Evolutionary conservation across 2,888 invertebrate genomes (phyloP).

Genomic region (Aleiodes testaceus): DNA sequence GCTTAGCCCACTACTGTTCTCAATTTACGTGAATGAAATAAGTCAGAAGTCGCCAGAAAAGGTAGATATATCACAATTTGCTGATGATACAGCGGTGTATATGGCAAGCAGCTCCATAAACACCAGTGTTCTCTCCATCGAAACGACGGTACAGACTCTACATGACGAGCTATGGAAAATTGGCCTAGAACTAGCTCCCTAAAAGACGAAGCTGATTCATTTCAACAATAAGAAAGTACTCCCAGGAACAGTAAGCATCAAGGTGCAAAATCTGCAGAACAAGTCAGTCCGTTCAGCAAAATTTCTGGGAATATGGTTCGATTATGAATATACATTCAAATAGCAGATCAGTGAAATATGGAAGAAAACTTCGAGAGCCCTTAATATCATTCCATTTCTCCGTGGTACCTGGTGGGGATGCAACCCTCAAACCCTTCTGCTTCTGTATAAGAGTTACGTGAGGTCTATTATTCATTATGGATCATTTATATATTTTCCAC

Average conservation of each 20-base stretch:
- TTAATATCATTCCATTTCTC: conserved; percentile 40
- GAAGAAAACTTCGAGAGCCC: not conserved
- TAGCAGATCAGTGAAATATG: conserved; percentile 2
- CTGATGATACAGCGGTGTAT: conserved; percentile 46
- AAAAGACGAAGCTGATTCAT: conserved; percentile 24
- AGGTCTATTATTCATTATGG: too few species aligned
- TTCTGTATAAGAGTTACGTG: conserved; percentile 20
- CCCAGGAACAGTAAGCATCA: not conserved
- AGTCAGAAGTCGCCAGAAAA: not conserved
- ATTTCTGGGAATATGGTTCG: conserved; percentile 27
- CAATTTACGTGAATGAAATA: conserved; percentile 35
- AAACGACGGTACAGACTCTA: not conserved
- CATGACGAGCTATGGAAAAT: too few species aligned
- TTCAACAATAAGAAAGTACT: conserved; percentile 29
- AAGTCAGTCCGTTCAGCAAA: not conserved
- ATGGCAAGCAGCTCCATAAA: too few species aligned
- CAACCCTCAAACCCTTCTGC: conserved; percentile 24
- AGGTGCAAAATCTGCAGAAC: not conserved
- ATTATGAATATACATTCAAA: conserved; percentile 30
- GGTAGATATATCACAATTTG: conserved; percentile 30
- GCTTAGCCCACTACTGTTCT: conserved; percentile 20
- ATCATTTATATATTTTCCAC: too few species aligned
- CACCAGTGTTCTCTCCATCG: not conserved
- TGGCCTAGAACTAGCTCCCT: conserved; percentile 11
- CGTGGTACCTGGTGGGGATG: conserved; percentile 43